Conservation (phyloP, 2,888 invertebrate species). For the Morpho achilles region DNA sequence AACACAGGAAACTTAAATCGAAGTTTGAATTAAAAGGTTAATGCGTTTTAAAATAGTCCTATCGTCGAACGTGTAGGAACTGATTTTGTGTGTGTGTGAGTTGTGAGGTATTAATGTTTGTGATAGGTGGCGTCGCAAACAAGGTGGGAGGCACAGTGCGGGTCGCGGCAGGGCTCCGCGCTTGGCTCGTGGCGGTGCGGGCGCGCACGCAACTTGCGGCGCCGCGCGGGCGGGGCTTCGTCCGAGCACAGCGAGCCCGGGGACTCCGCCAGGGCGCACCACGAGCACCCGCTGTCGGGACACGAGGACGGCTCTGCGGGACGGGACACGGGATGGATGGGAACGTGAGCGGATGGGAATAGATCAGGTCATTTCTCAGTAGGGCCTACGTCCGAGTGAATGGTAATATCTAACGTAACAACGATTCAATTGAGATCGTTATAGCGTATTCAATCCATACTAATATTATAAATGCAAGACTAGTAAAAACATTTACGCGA, state of each 20-base stretch:
- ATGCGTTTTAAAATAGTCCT: neutral
- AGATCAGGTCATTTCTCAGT: too few relatives aligned
- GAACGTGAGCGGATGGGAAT: too few relatives aligned
- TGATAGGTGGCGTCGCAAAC: slow-evolving; percentile 28
- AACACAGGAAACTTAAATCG: too few relatives aligned
- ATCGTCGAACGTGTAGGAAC: neutral
- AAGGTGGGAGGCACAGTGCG: slow-evolving; percentile 24
- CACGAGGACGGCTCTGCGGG: slow-evolving; percentile 57
- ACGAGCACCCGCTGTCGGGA: slow-evolving; percentile 44
- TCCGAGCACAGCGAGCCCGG: slow-evolving; percentile 25
- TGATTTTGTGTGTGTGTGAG: neutral
- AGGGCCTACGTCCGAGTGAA: too few relatives aligned
- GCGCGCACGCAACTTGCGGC: slow-evolving; percentile 34
- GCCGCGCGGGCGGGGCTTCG: slow-evolving; percentile 22
- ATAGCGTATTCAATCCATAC: too few relatives aligned
- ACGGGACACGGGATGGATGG: slow-evolving; percentile 15
- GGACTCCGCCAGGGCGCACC: slow-evolving; percentile 46
- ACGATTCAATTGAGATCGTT: neutral
- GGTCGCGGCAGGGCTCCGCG: slow-evolving; percentile 27
- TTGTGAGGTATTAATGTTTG: slow-evolving; percentile 27
- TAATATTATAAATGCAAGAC: too few relatives aligned
- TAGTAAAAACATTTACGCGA: too few relatives aligned
- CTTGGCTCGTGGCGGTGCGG: slow-evolving; percentile 22
- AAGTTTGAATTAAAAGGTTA: too few relatives aligned
- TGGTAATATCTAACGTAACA: too few relatives aligned